These are phyloP conservation scores for Gymnobelideus leadbeateri DNA, from an alignment of 2,113 vertebrate genomes.

Conservation along the genomic window DNA sequence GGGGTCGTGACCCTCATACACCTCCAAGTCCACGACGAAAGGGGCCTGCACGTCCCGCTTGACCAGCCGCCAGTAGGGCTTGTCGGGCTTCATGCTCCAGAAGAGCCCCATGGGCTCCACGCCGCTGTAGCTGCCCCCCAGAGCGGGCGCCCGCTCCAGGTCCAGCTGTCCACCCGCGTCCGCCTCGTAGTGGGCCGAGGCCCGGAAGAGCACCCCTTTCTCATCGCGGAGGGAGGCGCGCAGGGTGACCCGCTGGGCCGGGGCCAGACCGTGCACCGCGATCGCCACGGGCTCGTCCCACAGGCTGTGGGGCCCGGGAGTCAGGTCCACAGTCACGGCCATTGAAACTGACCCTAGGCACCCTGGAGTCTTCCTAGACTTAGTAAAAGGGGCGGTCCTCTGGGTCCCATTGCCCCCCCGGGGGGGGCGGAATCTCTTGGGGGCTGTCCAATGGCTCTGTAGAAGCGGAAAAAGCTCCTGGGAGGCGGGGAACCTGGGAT, in stretches of 20 bases:
- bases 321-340: slow-evolving; percentile 40
- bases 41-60: slow-evolving; percentile 80
- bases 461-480: too few species aligned
- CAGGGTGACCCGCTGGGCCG: slow-evolving; percentile 80
- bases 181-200: slow-evolving; percentile 65
- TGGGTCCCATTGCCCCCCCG: too few species aligned
- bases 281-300: slow-evolving; percentile 83
- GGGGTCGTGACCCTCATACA: slow-evolving; percentile 66
- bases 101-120: slow-evolving; percentile 84
- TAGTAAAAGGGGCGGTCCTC: too few species aligned
- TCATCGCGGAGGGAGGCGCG: slow-evolving; percentile 79
- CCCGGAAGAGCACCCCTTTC: slow-evolving; percentile 70
- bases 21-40: slow-evolving; percentile 75
- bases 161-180: slow-evolving; percentile 71
- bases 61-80: slow-evolving; percentile 54
- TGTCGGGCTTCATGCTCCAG: slow-evolving; percentile 79
- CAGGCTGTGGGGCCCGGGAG: slow-evolving; percentile 69
- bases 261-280: slow-evolving; percentile 74
- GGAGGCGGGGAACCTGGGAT: too few species aligned
- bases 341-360: neutral
- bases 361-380: too few species aligned
- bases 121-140: slow-evolving; percentile 83
- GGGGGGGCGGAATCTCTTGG: too few species aligned
- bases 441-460: too few species aligned
- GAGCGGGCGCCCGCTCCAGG: slow-evolving; percentile 67